A percentile compares a stretch with the other conserved stretches of the same genome.
Conservation (phyloP, 2,888 invertebrate species). For the Hanleya hanleyi region DNA sequence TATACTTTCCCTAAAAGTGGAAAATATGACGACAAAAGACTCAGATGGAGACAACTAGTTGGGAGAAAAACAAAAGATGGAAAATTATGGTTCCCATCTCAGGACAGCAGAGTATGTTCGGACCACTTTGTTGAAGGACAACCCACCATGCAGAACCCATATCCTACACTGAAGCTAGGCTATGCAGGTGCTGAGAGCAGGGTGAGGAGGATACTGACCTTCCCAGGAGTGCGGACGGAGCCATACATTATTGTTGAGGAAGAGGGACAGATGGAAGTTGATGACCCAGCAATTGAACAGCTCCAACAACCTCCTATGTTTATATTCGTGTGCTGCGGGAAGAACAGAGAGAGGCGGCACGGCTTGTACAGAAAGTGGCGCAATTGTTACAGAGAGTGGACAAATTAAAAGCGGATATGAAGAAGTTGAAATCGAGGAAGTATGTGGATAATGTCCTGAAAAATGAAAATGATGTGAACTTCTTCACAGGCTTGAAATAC, state of each 20-base stretch:
- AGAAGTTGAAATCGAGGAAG: not conserved
- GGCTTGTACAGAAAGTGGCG: not conserved
- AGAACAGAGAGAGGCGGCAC: not conserved
- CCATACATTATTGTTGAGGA: not conserved
- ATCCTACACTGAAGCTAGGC: constrained; percentile 24
- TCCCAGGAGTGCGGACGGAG: not conserved
- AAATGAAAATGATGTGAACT: constrained; percentile 28
- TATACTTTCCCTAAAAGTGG: constrained; percentile 29
- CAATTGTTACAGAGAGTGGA: no score
- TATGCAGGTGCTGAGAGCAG: constrained; percentile 22
- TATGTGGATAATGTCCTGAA: constrained; percentile 18
- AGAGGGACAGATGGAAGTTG: not conserved
- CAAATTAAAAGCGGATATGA: not conserved
- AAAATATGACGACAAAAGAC: constrained; percentile 9
- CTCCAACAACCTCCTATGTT: no score
- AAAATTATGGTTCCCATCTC: constrained; percentile 34
- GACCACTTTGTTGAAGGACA: constrained; percentile 33
- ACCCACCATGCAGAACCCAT: constrained; percentile 26
- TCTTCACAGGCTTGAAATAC: constrained; percentile 26
- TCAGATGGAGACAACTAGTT: constrained; percentile 33
- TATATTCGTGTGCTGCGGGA: not conserved
- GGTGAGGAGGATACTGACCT: constrained; percentile 24
- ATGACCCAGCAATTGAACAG: not conserved
- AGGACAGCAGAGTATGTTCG: constrained; percentile 30
- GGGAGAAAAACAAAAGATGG: constrained; percentile 15